phyloP scores from a whole-genome alignment of 2,888 invertebrate genomes.

The Diachrysia chrysitis region DNA sequence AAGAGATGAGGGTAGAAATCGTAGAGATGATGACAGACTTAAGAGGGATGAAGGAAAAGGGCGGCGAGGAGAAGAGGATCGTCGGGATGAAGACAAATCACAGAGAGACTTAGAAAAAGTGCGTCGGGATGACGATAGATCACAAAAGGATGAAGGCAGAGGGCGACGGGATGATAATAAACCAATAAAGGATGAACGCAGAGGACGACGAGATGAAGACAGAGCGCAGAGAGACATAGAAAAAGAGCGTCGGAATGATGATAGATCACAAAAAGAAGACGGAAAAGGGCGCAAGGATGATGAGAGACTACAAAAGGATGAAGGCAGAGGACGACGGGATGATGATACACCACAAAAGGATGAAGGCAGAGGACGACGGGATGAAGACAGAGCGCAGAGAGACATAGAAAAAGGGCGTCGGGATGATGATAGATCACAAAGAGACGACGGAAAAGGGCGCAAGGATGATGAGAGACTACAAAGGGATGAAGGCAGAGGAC shows the following conservation, averaged over 20 bases:
- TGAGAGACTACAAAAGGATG: slow-evolving; percentile 43
- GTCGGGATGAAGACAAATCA: slow-evolving; percentile 21
- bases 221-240: slow-evolving; percentile 29
- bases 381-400: not conserved
- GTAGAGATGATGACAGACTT: slow-evolving; percentile 7
- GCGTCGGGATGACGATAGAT: slow-evolving; percentile 40
- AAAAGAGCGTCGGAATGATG: slow-evolving; percentile 22
- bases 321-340: slow-evolving; percentile 24
- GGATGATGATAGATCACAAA: slow-evolving; percentile 40
- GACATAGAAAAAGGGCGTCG: slow-evolving; percentile 2
- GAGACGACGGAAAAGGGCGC: slow-evolving; percentile 44
- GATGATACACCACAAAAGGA: slow-evolving; percentile 31
- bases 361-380: slow-evolving; percentile 35
- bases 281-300: slow-evolving; percentile 24
- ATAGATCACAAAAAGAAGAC: slow-evolving; percentile 14
- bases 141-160: slow-evolving; percentile 30
- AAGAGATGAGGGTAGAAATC: slow-evolving; percentile 19
- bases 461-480: slow-evolving; percentile 46
- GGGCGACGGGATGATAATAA: slow-evolving; percentile 27
- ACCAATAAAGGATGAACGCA: slow-evolving; percentile 20
- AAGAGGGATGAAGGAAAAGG: slow-evolving; percentile 36
- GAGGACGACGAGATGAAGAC: slow-evolving; percentile 28
- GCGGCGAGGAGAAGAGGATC: slow-evolving; percentile 8
- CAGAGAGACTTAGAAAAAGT: slow-evolving; percentile 39
- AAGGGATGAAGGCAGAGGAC: slow-evolving; percentile 29